Evolutionary conservation across 2,113 vertebrate species (phyloP), one percentile per base, ranked within the genome.

Genomic region (Aspidoscelis tigris): DNA sequence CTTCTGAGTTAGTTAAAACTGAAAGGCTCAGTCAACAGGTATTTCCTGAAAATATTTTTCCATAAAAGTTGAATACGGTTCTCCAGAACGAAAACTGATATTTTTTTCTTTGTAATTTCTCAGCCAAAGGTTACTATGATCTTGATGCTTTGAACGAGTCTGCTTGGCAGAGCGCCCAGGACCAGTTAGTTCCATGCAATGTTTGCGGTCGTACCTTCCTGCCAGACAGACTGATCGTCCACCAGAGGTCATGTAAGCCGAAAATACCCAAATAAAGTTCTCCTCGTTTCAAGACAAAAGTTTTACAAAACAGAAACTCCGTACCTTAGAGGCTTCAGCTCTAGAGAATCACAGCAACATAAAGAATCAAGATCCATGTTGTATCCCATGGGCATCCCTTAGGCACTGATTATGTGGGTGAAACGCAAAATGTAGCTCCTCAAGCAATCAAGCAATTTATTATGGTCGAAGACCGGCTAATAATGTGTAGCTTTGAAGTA

Each of bases 71-170:
- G 89, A 94, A 89, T 88, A 88, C 90, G 76, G 81, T 83, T 95
- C 88, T 94, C 90, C 81, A 92, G 87, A 94, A 95, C 92, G 92
- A 95, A 96, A 96, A 91, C 78, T 91, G 91, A 96, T 94, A 89
- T 91, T 84, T 72, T 71, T 89, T 90, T 89, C 16, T 69, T 79
- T 93, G 91, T 89, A 84, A 91, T 92, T 94, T 94, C 93, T 92
- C 93, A 97, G 96, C 94, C 92, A 96, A 95, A 95, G 95, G 94
- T 86, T 96, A 94, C 94, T 96, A 95, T 92, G 96, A 97, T 96
- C 93, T 97, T 7, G 92, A 95, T 89, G 89, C 95, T 93, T 91
- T 96, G 93, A 96, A 96, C 12, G 95, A 97, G 91, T 94, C 96
- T 88, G 95, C 95, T 85, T 97, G 96, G 96, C 94, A 64, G 86